phyloP scores from a whole-genome alignment of 2,888 invertebrate genomes.

The Tipula vernalis region DNA sequence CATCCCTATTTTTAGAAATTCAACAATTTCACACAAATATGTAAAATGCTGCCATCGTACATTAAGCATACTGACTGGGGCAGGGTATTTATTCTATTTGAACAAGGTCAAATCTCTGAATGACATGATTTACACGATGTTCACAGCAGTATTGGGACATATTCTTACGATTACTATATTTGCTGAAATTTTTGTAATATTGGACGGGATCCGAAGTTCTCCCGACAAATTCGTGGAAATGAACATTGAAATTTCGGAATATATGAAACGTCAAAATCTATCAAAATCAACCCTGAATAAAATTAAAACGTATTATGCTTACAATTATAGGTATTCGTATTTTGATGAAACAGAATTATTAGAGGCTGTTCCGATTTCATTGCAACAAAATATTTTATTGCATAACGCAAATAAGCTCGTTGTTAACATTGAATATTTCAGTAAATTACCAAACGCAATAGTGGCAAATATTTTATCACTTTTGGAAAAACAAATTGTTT shows the following conservation, averaged over 20 bases:
- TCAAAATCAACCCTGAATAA: not conserved
- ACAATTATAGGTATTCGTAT: not conserved
- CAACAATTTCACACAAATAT: not conserved
- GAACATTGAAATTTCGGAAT: not conserved
- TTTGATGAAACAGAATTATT: not conserved
- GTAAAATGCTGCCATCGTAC: not conserved
- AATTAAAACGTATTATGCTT: not conserved
- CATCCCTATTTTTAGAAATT: not conserved
- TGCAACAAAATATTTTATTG: not conserved
- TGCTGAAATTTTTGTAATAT: not conserved
- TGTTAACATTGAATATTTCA: not conserved
- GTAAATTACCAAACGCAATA: not conserved
- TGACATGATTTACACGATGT: not conserved
- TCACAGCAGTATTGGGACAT: not conserved
- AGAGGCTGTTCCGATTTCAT: not conserved
- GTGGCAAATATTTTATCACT: slow-evolving; percentile 41
- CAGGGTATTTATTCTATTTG: not conserved
- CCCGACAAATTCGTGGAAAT: not conserved
- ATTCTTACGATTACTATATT: not conserved
- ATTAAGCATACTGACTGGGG: not conserved
- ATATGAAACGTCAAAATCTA: not conserved
- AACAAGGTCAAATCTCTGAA: not conserved
- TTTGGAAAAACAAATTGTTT: slow-evolving; percentile 43
- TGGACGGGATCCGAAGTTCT: not conserved
- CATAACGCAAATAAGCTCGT: not conserved